These are phyloP conservation scores for Mastacembelus armatus DNA, from an alignment of 2,797 vertebrate genomes.

Conservation along the genomic window DNA sequence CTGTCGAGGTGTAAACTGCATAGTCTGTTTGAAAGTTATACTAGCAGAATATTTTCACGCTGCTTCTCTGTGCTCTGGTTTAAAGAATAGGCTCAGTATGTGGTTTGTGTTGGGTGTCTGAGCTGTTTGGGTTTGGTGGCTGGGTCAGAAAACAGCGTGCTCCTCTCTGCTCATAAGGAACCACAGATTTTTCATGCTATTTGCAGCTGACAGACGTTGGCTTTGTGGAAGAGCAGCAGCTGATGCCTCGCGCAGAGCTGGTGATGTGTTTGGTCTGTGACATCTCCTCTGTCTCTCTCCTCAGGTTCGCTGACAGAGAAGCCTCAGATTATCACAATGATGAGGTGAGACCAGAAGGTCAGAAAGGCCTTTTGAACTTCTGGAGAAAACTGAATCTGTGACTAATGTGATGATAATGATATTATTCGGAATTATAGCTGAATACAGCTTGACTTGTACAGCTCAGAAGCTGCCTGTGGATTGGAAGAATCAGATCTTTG, in stretches of 20 bases:
- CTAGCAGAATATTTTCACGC: too few species aligned
- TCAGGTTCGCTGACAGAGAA: slow-evolving; percentile 54
- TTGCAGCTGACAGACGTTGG: slow-evolving; percentile 35
- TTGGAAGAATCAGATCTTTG: too few species aligned
- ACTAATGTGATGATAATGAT: too few species aligned
- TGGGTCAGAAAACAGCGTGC: background rate
- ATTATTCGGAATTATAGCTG: too few species aligned
- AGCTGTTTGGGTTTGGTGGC: background rate
- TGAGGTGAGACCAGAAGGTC: slow-evolving; percentile 60
- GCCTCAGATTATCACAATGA: slow-evolving; percentile 56
- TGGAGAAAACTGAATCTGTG: too few species aligned
- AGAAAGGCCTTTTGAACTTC: background rate
- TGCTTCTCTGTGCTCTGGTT: too few species aligned
- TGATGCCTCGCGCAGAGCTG: slow-evolving; percentile 58
- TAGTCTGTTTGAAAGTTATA: too few species aligned
- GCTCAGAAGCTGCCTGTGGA: too few species aligned
- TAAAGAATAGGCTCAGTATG: too few species aligned
- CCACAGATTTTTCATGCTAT: slow-evolving; percentile 38
- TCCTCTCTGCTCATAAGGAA: background rate
- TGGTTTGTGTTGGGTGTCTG: too few species aligned
- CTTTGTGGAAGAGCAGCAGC: slow-evolving; percentile 63
- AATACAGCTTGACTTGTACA: too few species aligned
- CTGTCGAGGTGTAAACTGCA: too few species aligned
- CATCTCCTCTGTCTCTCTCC: slow-evolving; percentile 3
- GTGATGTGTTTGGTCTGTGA: background rate